Conservation (phyloP, 1,140 invertebrate species). For the Ceratoteleas bidentatus region DNA sequence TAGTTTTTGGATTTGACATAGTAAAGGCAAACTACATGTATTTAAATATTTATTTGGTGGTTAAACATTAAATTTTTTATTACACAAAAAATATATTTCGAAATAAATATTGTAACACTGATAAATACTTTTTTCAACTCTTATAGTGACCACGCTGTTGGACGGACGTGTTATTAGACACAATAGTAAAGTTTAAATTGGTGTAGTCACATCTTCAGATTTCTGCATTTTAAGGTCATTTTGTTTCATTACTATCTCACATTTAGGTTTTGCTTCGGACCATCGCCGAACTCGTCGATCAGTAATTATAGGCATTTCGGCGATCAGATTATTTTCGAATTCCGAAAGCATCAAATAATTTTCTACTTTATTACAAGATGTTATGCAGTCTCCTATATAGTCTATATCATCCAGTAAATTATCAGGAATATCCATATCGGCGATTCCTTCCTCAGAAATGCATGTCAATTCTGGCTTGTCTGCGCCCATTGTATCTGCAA, state of each 20-base stretch:
- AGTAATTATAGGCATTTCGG: conserved; percentile 87
- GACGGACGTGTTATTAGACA: no score
- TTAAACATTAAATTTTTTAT: no score
- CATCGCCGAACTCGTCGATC: conserved; percentile 86
- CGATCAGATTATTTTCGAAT: conserved; percentile 92
- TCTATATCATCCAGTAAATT: conserved; percentile 91
- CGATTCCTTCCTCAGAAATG: conserved; percentile 92
- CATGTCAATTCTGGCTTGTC: conserved; percentile 90
- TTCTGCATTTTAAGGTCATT: conserved; percentile 57
- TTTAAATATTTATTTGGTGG: no score
- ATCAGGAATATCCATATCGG: conserved; percentile 91
- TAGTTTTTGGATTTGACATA: no score
- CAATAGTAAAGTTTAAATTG: conserved; percentile 45
- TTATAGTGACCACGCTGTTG: no score
- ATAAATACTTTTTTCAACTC: no score
- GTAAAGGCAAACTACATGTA: no score
- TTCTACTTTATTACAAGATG: conserved; percentile 93
- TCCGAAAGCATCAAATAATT: conserved; percentile 93
- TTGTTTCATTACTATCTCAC: conserved; percentile 34
- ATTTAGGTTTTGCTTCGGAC: conserved; percentile 83
- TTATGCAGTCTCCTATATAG: conserved; percentile 92
- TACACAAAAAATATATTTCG: no score
- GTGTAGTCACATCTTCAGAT: conserved; percentile 46
- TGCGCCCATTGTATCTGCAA: conserved; percentile 68
- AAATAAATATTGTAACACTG: no score